Evolutionary conservation across 2,888 invertebrate genomes (phyloP), one percentile per base, ranked within the genome.

Genomic region (Mythimna loreyi): DNA sequence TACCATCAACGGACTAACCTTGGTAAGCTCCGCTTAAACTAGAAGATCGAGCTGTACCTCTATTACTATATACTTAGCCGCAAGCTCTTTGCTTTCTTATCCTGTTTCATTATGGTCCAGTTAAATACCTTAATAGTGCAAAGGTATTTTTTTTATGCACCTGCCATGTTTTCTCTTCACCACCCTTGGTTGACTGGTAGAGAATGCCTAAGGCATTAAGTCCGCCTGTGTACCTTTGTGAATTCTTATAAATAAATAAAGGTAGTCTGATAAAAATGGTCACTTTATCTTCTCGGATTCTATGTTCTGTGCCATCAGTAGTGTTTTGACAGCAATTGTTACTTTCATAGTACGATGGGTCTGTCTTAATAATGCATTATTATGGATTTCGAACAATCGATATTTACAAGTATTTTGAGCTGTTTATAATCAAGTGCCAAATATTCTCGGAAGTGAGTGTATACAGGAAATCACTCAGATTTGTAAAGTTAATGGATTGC

Each of bases 351-450:
- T 1, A 19, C 16, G 7, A n/a, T 16, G 4, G 0, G 28, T 52
- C 6, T 28, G 16, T 53, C 36, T n/a, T 23, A 2, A n/a, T n/a
- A n/a, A 25, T 36, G 19, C 21, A 36, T 62, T 49, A 45, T 61
- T 7, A 63, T 66, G 16, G 28, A 49, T 49, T 52, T 52, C 43
- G 49, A 45, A 67, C 33, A 65, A 76, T 76, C 80, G 21, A 75
- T 80, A 47, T 68, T 80, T 60, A 49, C 49, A 47, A 64, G 49
- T 47, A 5, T 71, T 62, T 19, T 25, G 49, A 25, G 49, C 9
- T 66, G 80, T 80, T 72, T 76, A 64, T 60, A 69, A 59, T 69
- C 63, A 68, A 69, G 57, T 56, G 81, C 81, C 57, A 76, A 80
- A 73, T 62, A 28, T 77, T 79, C 77, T 58, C 49, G 43, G 63